These are phyloP conservation scores for Scelioninae gen. 1 DNA, from an alignment of 2,888 invertebrate genomes.

Conservation along the genomic window DNA sequence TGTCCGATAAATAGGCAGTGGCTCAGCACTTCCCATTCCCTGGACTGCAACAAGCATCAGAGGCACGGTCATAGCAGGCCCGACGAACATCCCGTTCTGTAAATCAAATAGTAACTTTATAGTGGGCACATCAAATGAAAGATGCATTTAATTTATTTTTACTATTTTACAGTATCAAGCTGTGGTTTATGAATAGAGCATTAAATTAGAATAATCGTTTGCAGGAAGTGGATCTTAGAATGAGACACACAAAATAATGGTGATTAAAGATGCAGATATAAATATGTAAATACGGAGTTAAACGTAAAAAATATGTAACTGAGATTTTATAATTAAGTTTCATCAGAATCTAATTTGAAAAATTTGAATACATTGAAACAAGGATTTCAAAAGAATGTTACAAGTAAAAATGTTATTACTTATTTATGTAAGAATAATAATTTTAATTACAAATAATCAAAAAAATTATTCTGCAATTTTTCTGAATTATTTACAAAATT, in stretches of 20 bases:
- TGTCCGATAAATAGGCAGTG: constrained; percentile 90
- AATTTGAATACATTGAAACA: too few species aligned
- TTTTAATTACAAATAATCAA: too few species aligned
- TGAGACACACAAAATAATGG: background rate
- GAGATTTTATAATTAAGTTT: too few species aligned
- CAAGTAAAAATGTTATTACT: too few species aligned
- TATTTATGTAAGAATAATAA: too few species aligned
- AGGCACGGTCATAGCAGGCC: constrained; percentile 94
- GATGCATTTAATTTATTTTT: constrained; percentile 12
- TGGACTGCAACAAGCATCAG: constrained; percentile 94
- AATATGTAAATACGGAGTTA: too few species aligned
- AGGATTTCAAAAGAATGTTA: too few species aligned
- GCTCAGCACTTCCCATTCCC: constrained; percentile 91
- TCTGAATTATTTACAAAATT: too few species aligned
- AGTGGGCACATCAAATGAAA: background rate
- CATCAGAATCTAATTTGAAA: too few species aligned
- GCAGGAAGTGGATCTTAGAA: constrained; percentile 9
- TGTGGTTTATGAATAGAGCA: constrained; percentile 18
- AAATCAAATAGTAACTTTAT: constrained; percentile 57
- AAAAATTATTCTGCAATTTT: too few species aligned
- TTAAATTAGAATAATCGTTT: constrained; percentile 9
- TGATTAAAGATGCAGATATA: too few species aligned
- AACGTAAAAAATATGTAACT: too few species aligned
- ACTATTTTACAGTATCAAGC: background rate
- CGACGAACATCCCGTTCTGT: constrained; percentile 95